A percentile compares a stretch with the other conserved stretches of the same genome.
These are phyloP conservation scores for Enteromius paludinosus DNA, from an alignment of 2,797 vertebrate species.

Conservation along the genomic window DNA sequence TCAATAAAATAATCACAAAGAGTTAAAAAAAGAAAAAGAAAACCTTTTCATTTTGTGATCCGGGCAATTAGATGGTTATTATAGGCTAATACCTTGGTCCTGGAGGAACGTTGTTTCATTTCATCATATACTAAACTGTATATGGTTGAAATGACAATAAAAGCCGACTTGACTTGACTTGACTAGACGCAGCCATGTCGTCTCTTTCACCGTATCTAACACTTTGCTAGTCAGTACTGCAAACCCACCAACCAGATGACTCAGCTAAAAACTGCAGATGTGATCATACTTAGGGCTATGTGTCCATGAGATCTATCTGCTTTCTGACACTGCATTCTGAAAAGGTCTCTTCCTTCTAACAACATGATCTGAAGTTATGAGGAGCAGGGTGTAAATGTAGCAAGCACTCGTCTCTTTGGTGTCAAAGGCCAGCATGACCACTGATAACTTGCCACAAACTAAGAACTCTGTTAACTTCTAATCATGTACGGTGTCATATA, in stretches of 20 bases:
- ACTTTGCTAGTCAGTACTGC: neutral
- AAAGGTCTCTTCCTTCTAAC: neutral
- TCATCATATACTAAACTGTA: too few species aligned
- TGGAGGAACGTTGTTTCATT: too few species aligned
- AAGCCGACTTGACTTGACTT: too few species aligned
- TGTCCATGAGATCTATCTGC: neutral
- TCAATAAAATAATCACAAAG: neutral
- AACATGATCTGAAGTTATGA: neutral
- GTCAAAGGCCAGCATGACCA: slow-evolving; percentile 11
- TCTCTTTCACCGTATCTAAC: neutral
- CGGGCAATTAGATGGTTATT: neutral
- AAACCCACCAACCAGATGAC: neutral
- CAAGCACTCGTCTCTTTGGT: neutral
- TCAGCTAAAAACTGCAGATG: neutral
- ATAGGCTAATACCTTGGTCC: neutral
- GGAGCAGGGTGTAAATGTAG: slow-evolving; percentile 9
- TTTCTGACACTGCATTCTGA: neutral
- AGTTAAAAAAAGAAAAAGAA: neutral
- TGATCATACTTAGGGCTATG: neutral
- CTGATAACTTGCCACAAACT: slow-evolving; percentile 13
- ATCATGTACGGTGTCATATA: slow-evolving; percentile 8
- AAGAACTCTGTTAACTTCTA: slow-evolving; percentile 2
- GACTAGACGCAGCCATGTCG: neutral
- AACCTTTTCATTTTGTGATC: neutral
- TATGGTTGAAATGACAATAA: too few species aligned